Evolutionary conservation across 2,888 invertebrate genomes (phyloP).

Genomic region (Macrophya annulata): DNA sequence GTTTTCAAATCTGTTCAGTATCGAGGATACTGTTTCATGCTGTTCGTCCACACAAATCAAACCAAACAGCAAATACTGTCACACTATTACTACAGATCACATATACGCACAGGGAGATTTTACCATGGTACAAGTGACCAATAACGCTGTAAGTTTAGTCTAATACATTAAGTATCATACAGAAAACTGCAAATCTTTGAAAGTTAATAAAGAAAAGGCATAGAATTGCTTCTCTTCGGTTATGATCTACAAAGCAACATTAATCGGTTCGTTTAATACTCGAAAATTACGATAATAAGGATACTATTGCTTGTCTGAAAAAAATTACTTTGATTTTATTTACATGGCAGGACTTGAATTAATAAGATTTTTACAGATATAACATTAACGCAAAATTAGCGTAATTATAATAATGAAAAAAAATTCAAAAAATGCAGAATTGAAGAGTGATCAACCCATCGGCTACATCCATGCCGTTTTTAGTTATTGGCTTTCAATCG

Average conservation of each 20-base stretch:
- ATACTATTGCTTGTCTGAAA: not conserved
- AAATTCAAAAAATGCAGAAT: too few relatives aligned
- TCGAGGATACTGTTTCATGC: not conserved
- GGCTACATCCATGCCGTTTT: not conserved
- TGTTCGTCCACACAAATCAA: not conserved
- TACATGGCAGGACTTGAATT: not conserved
- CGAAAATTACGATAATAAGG: too few relatives aligned
- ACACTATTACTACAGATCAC: not conserved
- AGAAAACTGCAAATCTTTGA: not conserved
- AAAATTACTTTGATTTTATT: not conserved
- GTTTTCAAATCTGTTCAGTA: not conserved
- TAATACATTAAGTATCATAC: not conserved
- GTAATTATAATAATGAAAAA: too few relatives aligned
- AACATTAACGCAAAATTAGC: too few relatives aligned
- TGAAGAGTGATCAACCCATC: not conserved
- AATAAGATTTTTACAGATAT: too few relatives aligned
- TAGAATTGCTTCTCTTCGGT: not conserved
- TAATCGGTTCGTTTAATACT: too few relatives aligned
- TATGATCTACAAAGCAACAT: not conserved
- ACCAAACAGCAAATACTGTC: not conserved
- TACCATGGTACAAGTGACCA: not conserved
- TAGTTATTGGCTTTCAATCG: not conserved
- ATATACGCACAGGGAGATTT: conserved; percentile 7
- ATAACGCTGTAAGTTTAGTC: not conserved
- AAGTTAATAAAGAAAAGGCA: not conserved